These are phyloP conservation scores for Sylvilagus bachmani DNA, from an alignment of 2,113 vertebrate genomes.

Conservation along the genomic window DNA sequence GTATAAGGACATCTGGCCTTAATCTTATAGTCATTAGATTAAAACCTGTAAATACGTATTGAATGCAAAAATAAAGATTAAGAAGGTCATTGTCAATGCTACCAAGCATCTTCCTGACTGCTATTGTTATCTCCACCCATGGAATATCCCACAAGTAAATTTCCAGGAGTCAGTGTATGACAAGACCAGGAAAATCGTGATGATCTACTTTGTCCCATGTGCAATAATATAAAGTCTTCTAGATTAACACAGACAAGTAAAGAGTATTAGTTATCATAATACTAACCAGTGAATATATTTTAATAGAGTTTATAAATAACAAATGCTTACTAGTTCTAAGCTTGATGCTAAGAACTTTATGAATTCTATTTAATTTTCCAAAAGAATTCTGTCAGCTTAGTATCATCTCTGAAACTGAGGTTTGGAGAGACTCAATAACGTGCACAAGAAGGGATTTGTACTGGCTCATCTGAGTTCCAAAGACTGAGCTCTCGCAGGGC, in stretches of 20 bases:
- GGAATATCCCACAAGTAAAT: neutral
- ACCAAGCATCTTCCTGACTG: conserved; percentile 62
- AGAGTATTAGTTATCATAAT: conserved; percentile 5
- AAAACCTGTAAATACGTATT: conserved; percentile 73
- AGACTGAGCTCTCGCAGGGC: neutral
- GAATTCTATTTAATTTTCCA: conserved; percentile 27
- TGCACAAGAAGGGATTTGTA: neutral
- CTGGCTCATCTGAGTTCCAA: conserved; percentile 26
- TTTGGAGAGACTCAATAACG: neutral
- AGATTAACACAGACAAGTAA: neutral
- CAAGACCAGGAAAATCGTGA: conserved; percentile 11
- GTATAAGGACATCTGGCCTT: conserved; percentile 69
- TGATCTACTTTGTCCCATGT: neutral
- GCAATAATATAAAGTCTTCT: neutral
- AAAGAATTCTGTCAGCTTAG: neutral
- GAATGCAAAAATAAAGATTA: conserved; percentile 83
- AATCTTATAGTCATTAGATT: conserved; percentile 78
- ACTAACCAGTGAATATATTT: conserved; percentile 13
- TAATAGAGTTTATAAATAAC: conserved; percentile 33
- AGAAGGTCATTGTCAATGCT: conserved; percentile 73
- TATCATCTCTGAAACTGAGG: neutral
- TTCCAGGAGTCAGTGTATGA: neutral
- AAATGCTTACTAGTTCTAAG: conserved; percentile 12
- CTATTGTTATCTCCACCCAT: neutral
- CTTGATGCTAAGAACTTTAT: conserved; percentile 30